These are phyloP conservation scores for Monochamus alternatus DNA, from an alignment of 2,888 invertebrate genomes.

Conservation along the genomic window DNA sequence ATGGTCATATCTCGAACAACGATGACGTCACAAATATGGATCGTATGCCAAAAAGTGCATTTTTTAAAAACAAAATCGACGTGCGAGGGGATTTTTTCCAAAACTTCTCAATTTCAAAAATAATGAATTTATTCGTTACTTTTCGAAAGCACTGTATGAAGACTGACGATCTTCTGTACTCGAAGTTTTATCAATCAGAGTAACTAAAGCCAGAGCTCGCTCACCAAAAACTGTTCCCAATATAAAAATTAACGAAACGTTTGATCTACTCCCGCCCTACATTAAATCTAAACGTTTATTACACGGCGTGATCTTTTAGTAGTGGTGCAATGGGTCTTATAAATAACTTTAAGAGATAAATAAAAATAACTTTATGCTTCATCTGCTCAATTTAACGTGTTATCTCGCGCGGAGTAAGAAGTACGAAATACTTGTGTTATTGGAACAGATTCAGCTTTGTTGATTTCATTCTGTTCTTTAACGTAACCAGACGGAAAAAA, in stretches of 20 bases:
- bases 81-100: no score
- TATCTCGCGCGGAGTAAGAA: not conserved
- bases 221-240: not conserved
- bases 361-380: constrained; percentile 27
- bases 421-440: constrained; percentile 3
- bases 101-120: no score
- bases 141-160: no score
- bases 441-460: not conserved
- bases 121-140: no score
- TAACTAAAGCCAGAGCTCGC: no score
- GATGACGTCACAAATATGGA: no score
- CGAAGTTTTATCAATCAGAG: no score
- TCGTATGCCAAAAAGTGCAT: no score
- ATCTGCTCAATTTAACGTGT: constrained; percentile 15
- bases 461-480: not conserved
- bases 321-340: constrained; percentile 17
- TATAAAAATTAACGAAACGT: constrained; percentile 8
- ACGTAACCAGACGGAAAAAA: not conserved
- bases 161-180: no score
- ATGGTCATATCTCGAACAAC: no score
- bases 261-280: constrained; percentile 16
- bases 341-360: constrained; percentile 8
- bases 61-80: no score
- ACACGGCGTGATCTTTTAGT: not conserved
- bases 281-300: constrained; percentile 4